Conservation (phyloP, 2,113 vertebrate species). For the Melanerpes formicivorus region DNA sequence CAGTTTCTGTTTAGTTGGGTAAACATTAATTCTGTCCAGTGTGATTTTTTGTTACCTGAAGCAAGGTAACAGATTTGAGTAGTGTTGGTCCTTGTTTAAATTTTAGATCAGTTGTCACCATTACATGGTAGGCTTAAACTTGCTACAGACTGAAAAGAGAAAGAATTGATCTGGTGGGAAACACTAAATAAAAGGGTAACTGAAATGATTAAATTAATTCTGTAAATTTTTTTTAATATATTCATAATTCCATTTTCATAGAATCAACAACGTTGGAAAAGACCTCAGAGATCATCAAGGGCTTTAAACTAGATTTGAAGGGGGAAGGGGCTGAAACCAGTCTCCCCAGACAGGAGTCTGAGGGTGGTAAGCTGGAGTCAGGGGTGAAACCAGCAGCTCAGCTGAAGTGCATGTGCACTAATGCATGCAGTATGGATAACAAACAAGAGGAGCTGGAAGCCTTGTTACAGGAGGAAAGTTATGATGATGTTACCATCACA, state of each 20-base stretch:
- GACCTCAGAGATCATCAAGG: too few species aligned
- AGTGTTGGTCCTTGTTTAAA: background rate
- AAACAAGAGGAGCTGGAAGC: too few species aligned
- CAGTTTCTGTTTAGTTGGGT: background rate
- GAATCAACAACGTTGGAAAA: too few species aligned
- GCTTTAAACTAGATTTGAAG: too few species aligned
- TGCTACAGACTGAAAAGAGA: background rate
- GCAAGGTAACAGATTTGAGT: background rate
- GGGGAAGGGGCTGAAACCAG: too few species aligned
- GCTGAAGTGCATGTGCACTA: too few species aligned
- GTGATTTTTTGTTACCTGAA: background rate
- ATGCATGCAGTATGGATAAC: too few species aligned
- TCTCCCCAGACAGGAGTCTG: too few species aligned
- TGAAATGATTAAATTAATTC: conserved; percentile 16
- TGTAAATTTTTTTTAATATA: background rate
- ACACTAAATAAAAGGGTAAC: conserved; percentile 24
- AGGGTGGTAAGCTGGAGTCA: too few species aligned
- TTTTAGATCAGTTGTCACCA: background rate
- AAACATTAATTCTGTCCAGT: background rate
- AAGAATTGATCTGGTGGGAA: background rate
- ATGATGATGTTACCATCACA: too few species aligned
- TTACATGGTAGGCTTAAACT: background rate
- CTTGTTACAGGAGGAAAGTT: too few species aligned
- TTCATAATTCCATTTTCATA: background rate
- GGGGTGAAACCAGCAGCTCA: too few species aligned